Percentiles rank a stretch among this genome's conserved stretches.
Evolutionary conservation across 2,797 vertebrate species (phyloP).

Genomic region (Mormyrops boulengeri): DNA sequence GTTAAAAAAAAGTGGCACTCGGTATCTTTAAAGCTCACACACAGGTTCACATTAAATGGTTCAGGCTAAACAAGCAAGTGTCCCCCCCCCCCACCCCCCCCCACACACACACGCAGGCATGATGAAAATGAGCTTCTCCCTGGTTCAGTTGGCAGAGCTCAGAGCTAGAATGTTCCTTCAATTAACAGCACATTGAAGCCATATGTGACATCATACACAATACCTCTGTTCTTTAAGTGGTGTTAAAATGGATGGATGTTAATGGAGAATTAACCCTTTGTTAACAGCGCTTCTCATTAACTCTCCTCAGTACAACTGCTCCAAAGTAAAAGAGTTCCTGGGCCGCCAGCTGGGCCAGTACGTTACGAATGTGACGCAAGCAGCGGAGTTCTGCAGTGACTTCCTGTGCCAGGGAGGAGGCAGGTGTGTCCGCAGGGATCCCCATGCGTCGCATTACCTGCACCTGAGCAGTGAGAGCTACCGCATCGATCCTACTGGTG

Average conservation of each 20-base stretch:
- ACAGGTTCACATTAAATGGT: too few species aligned
- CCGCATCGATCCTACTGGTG: constrained; percentile 39
- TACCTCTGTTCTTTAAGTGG: neutral
- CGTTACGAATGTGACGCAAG: constrained; percentile 64
- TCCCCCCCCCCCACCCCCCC: too few species aligned
- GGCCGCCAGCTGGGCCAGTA: constrained; percentile 60
- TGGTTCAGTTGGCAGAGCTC: neutral
- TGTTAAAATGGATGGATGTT: neutral
- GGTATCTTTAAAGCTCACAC: too few species aligned
- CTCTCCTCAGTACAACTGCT: constrained; percentile 59
- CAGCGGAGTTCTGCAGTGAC: constrained; percentile 60
- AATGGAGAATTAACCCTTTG: neutral
- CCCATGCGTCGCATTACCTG: constrained; percentile 54
- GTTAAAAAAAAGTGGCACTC: too few species aligned
- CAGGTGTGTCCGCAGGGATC: constrained; percentile 52
- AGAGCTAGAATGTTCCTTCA: neutral
- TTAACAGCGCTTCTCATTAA: neutral
- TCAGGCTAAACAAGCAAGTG: too few species aligned
- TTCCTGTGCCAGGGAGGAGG: constrained; percentile 64
- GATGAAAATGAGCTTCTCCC: neutral
- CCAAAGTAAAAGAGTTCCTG: constrained; percentile 59
- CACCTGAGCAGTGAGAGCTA: constrained; percentile 63
- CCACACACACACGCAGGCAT: neutral
- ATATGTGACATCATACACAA: neutral
- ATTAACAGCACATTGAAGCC: neutral